Base-by-base conservation (phyloP, 2,888 invertebrate genomes). In the Buathra laborator region DNA sequence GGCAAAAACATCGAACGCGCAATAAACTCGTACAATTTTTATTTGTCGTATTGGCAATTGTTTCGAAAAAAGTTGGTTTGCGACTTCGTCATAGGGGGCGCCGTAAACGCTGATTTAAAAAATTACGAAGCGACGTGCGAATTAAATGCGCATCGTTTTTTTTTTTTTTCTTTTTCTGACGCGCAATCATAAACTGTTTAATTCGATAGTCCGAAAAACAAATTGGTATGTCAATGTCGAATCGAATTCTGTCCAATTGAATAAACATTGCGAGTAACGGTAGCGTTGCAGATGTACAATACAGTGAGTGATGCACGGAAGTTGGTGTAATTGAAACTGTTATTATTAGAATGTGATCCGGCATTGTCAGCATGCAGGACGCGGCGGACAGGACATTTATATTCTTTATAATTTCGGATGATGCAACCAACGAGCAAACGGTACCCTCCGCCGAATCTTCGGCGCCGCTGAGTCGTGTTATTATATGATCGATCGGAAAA, bases 251-350 rank as follows among this genome's bases (percentile, higher is more conserved):
- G 29, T n/a, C 59, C 46, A 46, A 14, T 74, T 24, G 62, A 62
- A 74, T 59, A 46, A 59, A 74, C 16, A 29, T 29, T 46, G 32
- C 16, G 32, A 3, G 70, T 32, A 51, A 53, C 53, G n/a, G 3
- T 9, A 14, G 44, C 12, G 10, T 72, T n/a, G 59, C n/a, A 46
- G 10, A 16, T 46, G 7, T 56, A 53, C 56, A 12, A 56, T 37
- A 5, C 53, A 66, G 62, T 74, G 37, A 71, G 56, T 44, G 24
- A 62, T 24, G 48, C 67, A n/a, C 44, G 66, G 51, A 62, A 59
- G 51, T 70, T 37, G 37, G 29, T 29, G 29, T 74, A 74, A 74
- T 62, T 62, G 62, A 71, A 81, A 75, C 46, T 43, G 46, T 74
- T 59, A 74, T 74, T 62, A 74, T 74, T 74, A 46, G 29, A 32